Conservation (phyloP, 2,888 invertebrate species). For the Acanthoscelides obtectus region DNA sequence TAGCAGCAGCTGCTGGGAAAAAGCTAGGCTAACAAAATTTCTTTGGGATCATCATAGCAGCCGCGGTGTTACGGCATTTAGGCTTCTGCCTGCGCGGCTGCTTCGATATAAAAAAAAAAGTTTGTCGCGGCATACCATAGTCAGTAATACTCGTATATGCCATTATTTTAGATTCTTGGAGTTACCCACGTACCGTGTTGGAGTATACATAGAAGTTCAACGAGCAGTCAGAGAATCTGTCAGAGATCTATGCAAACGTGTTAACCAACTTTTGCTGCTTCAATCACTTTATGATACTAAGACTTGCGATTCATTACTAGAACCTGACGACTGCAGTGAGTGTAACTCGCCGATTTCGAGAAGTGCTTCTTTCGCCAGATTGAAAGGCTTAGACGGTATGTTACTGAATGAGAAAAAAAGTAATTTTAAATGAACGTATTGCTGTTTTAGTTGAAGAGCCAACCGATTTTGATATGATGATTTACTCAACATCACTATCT, state of each 20-base stretch:
- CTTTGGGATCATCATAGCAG: no score
- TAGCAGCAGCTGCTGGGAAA: no score
- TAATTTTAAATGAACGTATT: background rate
- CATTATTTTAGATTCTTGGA: slow-evolving; percentile 50
- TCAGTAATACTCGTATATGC: background rate
- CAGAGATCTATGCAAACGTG: slow-evolving; percentile 56
- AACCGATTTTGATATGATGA: slow-evolving; percentile 26
- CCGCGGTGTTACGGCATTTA: no score
- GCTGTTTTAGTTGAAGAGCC: background rate
- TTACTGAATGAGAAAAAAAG: background rate
- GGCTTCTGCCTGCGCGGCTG: no score
- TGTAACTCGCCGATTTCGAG: slow-evolving; percentile 32
- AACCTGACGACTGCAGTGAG: slow-evolving; percentile 53
- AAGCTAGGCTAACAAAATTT: no score
- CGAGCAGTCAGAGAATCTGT: slow-evolving; percentile 53
- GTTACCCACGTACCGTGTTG: slow-evolving; percentile 51
- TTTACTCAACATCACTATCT: slow-evolving; percentile 39
- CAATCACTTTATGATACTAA: slow-evolving; percentile 63
- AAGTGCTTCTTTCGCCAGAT: slow-evolving; percentile 36
- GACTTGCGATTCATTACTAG: slow-evolving; percentile 61
- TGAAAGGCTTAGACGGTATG: slow-evolving; percentile 44
- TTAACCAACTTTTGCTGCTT: slow-evolving; percentile 67
- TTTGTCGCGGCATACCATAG: background rate
- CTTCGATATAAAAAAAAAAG: no score
- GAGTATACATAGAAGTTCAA: slow-evolving; percentile 51